Base-by-base conservation (phyloP, 2,888 invertebrate species). In the Panopea generosa region DNA sequence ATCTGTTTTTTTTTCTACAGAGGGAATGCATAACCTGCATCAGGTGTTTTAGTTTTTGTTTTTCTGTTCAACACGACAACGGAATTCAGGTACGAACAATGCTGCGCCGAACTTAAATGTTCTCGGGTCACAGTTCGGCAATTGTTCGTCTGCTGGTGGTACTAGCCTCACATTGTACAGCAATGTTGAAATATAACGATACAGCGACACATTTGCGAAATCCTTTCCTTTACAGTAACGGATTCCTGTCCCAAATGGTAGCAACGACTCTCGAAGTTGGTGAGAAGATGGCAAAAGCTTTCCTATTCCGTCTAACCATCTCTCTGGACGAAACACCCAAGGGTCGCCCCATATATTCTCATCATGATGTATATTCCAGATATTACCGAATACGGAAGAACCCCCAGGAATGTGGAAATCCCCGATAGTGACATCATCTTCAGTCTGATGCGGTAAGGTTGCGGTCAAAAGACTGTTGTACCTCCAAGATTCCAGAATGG, bases 401-500 rank as follows among this genome's bases (percentile, higher is more conserved):
- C 60, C 60, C 27, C 47, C 47, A 27, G 29, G 47, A 29, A 60
- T 47, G 2, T 3, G 4, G 18, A 47, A 60, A 3, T 29, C 60
- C 22, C 29, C 29, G 7, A 60, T 29, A 4, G 22, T 29, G 2
- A 29, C 20, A n/a, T 60, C 60, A 18, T 47, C 47, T 9, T n/a
- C 22, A n/a, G 47, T 47, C 1, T 7, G n/a, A 18, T 60, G 60
- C 14, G 60, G 47, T 27, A 45, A 45, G 7, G 60, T 18, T 1
- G 27, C 29, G 16, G 26, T 24, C 1, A 49, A 27, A 2, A 60
- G 4, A 6, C 47, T 60, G 18, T 47, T 18, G 24, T 9, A 60
- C 16, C 60, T 16, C 60, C 45, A 47, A 49, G 26, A 27, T 20
- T 60, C 60, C 20, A 60, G 16, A 18, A 60, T 60, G 29, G 47